Evolutionary conservation across 2,797 vertebrate genomes (phyloP), one percentile per base, ranked within the genome.

Genomic region (Myotis pilosus): DNA sequence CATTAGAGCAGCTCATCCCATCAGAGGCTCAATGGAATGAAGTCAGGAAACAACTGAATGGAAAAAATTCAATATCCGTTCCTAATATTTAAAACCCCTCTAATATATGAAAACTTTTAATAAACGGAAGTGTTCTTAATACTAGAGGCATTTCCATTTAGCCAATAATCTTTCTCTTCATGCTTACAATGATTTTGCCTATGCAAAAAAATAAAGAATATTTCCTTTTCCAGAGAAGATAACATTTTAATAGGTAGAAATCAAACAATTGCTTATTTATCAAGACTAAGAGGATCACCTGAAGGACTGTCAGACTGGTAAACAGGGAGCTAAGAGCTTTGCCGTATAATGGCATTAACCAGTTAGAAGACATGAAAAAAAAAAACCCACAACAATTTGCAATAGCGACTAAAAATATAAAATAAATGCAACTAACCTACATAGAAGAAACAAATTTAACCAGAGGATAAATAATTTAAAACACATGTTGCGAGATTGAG

Each of bases 191-290:
- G n/a, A 80, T 86, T 97, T 96, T 94, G 57, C 91, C 38, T 93
- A 83, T 93, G 92, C 84, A 94, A 93, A 64, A 10, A 75, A 33
- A 44, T 1, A 94, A 49, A 92, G 60, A 87, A 10, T 53, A 30
- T 66, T 88, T 96, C 44, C 64, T 95, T 78, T 90, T 88, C 55
- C 49, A 5, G 74, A 64, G 15, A 95, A 76, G 75, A 51, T 79
- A 33, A 75, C 6, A 79, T 92, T 94, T 88, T 92, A 74, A 92
- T 92, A 60, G 62, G 2, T 90, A 53, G 47, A 72, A 38, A 47
- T 79, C 66, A 81, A 84, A 76, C 25, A 82, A 23, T 19, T 90
- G 74, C 28, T 80, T 88, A 41, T 41, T 71, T 83, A 9, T 82
- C 9, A 75, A 66, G 33, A 53, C 72, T 49, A 13, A 36, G 30